Evolutionary conservation across 2,797 vertebrate genomes (phyloP).

Genomic region (Dromococcyx pavoninus): DNA sequence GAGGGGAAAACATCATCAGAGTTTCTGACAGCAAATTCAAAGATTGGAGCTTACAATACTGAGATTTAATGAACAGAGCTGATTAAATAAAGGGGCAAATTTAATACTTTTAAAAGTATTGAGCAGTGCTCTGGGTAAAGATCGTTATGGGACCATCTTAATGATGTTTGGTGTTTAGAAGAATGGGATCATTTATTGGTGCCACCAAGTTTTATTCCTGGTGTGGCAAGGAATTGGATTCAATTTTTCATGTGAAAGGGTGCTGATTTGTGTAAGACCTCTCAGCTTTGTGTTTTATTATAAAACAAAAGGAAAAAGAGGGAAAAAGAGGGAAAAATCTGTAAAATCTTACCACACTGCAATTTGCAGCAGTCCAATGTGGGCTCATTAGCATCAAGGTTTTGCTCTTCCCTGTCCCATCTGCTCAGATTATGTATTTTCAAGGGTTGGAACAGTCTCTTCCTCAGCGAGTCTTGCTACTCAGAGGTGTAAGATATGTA

Average conservation of each 20-base stretch:
- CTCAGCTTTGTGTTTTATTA: not conserved
- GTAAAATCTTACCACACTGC: not conserved
- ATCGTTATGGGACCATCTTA: not conserved
- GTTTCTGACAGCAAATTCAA: not conserved
- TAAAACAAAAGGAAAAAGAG: not conserved
- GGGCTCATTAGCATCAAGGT: accelerated
- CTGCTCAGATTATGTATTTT: not conserved
- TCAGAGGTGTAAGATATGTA: not conserved
- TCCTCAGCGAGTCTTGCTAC: not conserved
- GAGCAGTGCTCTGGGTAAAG: not conserved
- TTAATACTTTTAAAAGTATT: not conserved
- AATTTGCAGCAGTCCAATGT: accelerated
- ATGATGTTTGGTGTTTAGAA: not conserved
- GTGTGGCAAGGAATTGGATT: not conserved
- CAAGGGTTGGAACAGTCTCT: not conserved
- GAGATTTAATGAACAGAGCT: not conserved
- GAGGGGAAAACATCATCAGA: not conserved
- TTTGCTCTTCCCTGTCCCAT: not conserved
- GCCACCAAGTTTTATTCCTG: no score
- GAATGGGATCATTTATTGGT: not conserved
- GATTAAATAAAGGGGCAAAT: not conserved
- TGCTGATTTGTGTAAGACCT: not conserved
- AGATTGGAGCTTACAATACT: not conserved
- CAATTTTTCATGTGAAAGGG: not conserved
- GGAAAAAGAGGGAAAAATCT: not conserved